A percentile compares a stretch with the other conserved stretches of the same genome.
phyloP scores from a whole-genome alignment of 2,888 invertebrate species.

The Sycophila texana region DNA sequence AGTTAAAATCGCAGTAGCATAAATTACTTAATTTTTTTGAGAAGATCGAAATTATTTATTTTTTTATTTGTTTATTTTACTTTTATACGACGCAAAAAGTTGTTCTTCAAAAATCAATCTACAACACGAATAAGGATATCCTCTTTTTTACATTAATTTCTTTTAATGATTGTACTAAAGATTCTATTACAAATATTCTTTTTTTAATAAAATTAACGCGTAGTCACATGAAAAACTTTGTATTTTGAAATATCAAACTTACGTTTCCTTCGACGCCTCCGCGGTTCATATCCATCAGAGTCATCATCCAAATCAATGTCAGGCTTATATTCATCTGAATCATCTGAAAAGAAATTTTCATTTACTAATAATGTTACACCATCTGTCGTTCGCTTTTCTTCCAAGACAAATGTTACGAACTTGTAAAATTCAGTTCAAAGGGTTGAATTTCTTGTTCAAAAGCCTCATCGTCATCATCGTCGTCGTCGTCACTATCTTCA shows the following conservation, averaged over 20 bases:
- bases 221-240: too few species aligned
- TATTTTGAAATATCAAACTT: background rate
- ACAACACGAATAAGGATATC: too few species aligned
- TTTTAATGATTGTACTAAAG: too few species aligned
- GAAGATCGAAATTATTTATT: too few species aligned
- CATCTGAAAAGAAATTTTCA: constrained; percentile 15
- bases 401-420: constrained; percentile 13
- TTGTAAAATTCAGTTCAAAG: constrained; percentile 42
- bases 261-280: background rate
- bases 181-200: too few species aligned
- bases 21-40: too few species aligned
- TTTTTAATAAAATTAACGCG: too few species aligned
- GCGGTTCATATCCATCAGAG: background rate
- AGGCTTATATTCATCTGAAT: background rate
- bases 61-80: too few species aligned
- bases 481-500: constrained; percentile 7
- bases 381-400: background rate
- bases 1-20: too few species aligned
- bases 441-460: background rate
- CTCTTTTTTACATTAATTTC: too few species aligned
- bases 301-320: background rate
- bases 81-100: too few species aligned
- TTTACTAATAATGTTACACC: background rate
- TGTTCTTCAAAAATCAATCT: too few species aligned
- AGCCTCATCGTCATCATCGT: background rate